A percentile compares a stretch with the other conserved stretches of the same genome.
Evolutionary conservation across 2,113 vertebrate genomes (phyloP).

Genomic region (Zeus faber): DNA sequence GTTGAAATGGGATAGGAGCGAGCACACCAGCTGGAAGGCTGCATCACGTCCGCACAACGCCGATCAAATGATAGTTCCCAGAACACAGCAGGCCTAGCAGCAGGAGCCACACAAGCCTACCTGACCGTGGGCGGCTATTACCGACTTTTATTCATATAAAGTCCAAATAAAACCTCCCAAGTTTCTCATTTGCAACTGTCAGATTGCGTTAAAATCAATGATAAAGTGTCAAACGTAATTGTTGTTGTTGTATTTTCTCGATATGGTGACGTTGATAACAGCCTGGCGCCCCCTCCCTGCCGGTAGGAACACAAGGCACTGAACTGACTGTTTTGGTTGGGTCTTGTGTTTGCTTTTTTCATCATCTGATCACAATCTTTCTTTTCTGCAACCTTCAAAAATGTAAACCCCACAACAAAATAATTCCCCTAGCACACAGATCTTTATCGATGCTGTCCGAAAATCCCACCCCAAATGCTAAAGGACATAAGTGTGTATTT

Average conservation of each 20-base stretch:
- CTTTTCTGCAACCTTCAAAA: too few relatives aligned
- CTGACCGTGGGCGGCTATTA: constrained; percentile 18
- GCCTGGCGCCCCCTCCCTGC: constrained; percentile 75
- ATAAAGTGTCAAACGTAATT: background rate
- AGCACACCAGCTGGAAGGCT: constrained; percentile 61
- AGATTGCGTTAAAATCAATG: background rate
- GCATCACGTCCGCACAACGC: constrained; percentile 40
- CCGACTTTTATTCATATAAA: constrained; percentile 7
- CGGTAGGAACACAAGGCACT: constrained; percentile 27
- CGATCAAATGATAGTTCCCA: constrained; percentile 51
- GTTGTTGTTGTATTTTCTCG: background rate
- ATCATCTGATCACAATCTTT: too few relatives aligned
- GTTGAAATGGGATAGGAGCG: constrained; percentile 30
- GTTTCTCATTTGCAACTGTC: background rate
- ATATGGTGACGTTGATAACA: constrained; percentile 21
- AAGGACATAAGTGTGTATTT: constrained; percentile 52
- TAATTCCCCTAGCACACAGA: constrained; percentile 28
- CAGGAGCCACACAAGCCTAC: constrained; percentile 42
- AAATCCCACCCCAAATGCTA: too few relatives aligned
- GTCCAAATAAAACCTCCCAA: background rate
- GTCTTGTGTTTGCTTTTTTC: constrained; percentile 25
- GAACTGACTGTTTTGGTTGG: constrained; percentile 2
- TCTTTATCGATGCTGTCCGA: too few relatives aligned
- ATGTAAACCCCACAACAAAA: constrained; percentile 15
- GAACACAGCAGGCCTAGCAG: constrained; percentile 56